A percentile compares a stretch with the other conserved stretches of the same genome.
These are phyloP conservation scores for Gasterosteus aculeatus DNA, from an alignment of 2,113 vertebrate species.

Conservation along the genomic window DNA sequence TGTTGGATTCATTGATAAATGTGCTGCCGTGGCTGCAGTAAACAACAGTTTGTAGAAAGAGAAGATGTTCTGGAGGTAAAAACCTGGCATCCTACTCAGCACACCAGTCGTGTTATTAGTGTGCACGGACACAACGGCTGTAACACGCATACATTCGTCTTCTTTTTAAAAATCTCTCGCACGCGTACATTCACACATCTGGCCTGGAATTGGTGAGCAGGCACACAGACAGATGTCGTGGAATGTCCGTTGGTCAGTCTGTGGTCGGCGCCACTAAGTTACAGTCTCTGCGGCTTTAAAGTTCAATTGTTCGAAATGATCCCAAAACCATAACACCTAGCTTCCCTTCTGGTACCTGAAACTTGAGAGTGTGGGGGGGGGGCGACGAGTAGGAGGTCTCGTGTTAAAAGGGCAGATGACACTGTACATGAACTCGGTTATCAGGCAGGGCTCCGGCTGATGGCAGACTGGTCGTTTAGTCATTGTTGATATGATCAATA, in stretches of 20 bases:
- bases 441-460: slow-evolving; percentile 1
- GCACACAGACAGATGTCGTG: slow-evolving; percentile 50
- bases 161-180: slow-evolving; percentile 59
- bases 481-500: slow-evolving; percentile 12
- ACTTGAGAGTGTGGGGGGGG: slow-evolving; percentile 16
- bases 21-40: slow-evolving; percentile 56
- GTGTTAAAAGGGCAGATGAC: slow-evolving; percentile 39
- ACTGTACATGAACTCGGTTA: slow-evolving; percentile 16
- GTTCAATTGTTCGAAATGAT: slow-evolving; percentile 66
- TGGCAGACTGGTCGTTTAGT: background rate
- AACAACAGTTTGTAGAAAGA: slow-evolving; percentile 61
- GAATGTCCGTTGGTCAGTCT: slow-evolving; percentile 71
- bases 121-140: slow-evolving; percentile 52
- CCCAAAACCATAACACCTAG: slow-evolving; percentile 67
- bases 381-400: slow-evolving; percentile 13
- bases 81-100: slow-evolving; percentile 53
- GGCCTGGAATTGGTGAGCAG: slow-evolving; percentile 52
- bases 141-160: slow-evolving; percentile 43
- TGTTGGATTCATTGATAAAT: slow-evolving; percentile 21
- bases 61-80: slow-evolving; percentile 63
- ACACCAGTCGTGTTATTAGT: slow-evolving; percentile 60
- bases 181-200: slow-evolving; percentile 51
- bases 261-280: slow-evolving; percentile 70
- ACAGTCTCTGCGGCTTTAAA: slow-evolving; percentile 71
- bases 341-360: slow-evolving; percentile 60